Conservation (phyloP, 2,113 vertebrate genomes). For the Elachura formosa region DNA sequence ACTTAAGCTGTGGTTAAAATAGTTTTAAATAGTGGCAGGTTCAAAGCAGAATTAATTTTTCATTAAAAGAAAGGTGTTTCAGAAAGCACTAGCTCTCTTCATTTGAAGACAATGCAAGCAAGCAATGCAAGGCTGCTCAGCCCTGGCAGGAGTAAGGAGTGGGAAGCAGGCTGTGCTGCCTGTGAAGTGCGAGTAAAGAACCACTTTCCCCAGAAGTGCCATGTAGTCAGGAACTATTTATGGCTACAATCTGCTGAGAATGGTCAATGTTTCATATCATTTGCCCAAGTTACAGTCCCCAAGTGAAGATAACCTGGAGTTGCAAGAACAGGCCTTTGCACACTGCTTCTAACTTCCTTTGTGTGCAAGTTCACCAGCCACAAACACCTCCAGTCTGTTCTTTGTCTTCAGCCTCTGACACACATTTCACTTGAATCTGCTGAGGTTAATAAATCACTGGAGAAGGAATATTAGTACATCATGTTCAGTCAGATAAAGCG, state of each 20-base stretch:
- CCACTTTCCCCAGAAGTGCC: background rate
- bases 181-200: background rate
- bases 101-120: background rate
- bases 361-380: background rate
- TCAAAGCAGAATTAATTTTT: background rate
- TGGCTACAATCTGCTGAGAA: background rate
- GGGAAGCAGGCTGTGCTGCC: background rate
- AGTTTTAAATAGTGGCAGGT: background rate
- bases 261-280: background rate
- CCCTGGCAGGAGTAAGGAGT: background rate
- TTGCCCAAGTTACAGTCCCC: background rate
- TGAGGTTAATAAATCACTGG: background rate
- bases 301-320: background rate
- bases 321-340: background rate
- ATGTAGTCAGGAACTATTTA: background rate
- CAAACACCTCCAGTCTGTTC: background rate
- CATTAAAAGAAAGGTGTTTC: background rate
- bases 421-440: background rate
- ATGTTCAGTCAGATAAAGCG: background rate
- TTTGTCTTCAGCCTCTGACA: background rate
- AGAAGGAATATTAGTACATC: background rate
- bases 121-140: background rate
- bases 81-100: background rate
- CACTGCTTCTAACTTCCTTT: background rate
- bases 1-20: background rate